These are phyloP conservation scores for Prietella phreatophila DNA, from an alignment of 2,113 vertebrate genomes.

Conservation along the genomic window DNA sequence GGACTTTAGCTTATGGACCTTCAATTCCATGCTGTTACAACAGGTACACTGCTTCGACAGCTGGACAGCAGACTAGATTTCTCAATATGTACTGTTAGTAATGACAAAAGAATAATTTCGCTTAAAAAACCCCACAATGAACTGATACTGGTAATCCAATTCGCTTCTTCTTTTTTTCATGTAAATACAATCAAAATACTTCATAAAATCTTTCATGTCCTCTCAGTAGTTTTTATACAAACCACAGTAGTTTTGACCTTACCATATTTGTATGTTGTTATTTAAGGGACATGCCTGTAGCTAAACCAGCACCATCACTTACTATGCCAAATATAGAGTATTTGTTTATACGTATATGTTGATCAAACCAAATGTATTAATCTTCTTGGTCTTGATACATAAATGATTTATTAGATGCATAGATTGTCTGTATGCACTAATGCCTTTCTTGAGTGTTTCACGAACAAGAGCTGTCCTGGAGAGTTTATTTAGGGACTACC, in stretches of 20 bases:
- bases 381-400: not conserved
- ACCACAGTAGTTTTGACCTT: not conserved
- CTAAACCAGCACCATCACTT: not conserved
- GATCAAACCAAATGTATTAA: not conserved
- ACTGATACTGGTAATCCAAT: not conserved
- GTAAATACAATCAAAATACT: not conserved
- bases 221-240: not conserved
- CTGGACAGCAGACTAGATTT: not conserved
- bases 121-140: not conserved
- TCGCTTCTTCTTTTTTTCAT: not conserved
- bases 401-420: not conserved
- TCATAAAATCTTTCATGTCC: not conserved
- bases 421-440: not conserved
- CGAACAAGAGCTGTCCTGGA: not conserved
- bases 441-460: slow-evolving; percentile 5
- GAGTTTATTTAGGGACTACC: slow-evolving; percentile 12
- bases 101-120: not conserved
- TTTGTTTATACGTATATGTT: slow-evolving; percentile 7
- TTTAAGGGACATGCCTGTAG: not conserved
- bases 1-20: not conserved
- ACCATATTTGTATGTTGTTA: not conserved
- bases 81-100: not conserved
- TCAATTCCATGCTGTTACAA: too few relatives aligned
- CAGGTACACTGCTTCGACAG: too few relatives aligned
- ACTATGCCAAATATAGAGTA: not conserved